Percentiles rank a stretch among this genome's conserved stretches.
phyloP scores from a whole-genome alignment of 2,888 invertebrate genomes.

The Steinernema scapterisci region DNA sequence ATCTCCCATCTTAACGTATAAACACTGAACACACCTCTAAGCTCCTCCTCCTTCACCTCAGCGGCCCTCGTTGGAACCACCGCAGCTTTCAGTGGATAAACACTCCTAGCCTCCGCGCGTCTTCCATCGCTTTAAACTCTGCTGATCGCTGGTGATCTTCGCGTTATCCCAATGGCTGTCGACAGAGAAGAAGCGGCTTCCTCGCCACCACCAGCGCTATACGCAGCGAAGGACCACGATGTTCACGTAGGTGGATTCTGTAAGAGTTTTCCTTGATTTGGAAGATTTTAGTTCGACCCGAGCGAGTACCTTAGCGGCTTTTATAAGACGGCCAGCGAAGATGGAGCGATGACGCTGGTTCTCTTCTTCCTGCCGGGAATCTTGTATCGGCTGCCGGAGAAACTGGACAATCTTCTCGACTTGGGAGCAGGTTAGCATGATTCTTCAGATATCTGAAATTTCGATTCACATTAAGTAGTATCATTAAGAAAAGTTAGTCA shows the following conservation, averaged over 20 bases:
- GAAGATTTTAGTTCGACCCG: conserved; percentile 60
- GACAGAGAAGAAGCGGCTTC: background rate
- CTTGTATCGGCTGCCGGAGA: conserved; percentile 62
- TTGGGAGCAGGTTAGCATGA: conserved; percentile 58
- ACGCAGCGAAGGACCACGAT: conserved; percentile 20
- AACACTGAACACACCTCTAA: background rate
- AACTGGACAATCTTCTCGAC: conserved; percentile 58
- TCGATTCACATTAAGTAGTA: too few relatives aligned
- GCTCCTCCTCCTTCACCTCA: background rate
- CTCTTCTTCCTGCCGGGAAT: conserved; percentile 67
- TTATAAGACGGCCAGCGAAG: conserved; percentile 62
- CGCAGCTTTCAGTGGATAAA: conserved; percentile 5
- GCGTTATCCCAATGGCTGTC: background rate
- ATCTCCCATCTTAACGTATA: too few relatives aligned
- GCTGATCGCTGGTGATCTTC: background rate
- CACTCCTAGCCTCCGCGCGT: background rate
- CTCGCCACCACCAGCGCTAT: background rate
- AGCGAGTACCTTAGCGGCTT: conserved; percentile 60
- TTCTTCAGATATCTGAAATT: too few relatives aligned
- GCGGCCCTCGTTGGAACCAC: background rate
- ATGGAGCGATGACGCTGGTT: conserved; percentile 65
- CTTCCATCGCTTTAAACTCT: conserved; percentile 12
- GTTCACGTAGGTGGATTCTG: background rate
- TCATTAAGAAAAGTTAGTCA: too few relatives aligned
- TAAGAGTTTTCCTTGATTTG: background rate